Base-by-base conservation (phyloP, 1,140 invertebrate species). In the Leptinotarsa lineolata region DNA sequence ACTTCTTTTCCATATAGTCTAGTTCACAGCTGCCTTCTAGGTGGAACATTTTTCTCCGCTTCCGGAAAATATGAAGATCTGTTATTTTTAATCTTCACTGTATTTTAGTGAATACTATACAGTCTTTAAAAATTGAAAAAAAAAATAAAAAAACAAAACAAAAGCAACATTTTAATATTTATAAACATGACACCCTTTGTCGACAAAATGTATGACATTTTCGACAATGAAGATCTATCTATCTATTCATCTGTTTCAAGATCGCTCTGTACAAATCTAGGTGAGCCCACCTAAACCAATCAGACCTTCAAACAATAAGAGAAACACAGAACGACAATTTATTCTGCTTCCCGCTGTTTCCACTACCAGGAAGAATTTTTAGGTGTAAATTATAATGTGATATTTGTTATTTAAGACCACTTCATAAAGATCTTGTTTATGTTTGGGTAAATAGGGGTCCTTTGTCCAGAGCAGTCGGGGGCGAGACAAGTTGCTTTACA, bases 321-420 rank as follows among this genome's bases (percentile, higher is more conserved):
- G 60, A 63, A 63, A 63, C 60, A 63, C 16, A 63, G 60, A 63
- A 21, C 60, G 60, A 21, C 60, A 22, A 21, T 63, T 63, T n/a
- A 22, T 63, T 63, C 15, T 63, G 60, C 60, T 63, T 18, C 60
- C 60, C 60, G 60, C 60, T 63, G 60, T 20, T 63, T 63, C 2
- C 60, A 22, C 60, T 63, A 63, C 60, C 60, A 63, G 60, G 60
- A 63, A 63, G 60, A 63, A 63, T 63, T 63, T 63, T 63, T 18
- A 63, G 60, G 60, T 63, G 60, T 63, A 63, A 63, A 63, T 63
- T 63, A 63, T 63, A 63, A 63, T 63, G 60, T 63, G 60, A 63
- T 22, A 20, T 63, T 63, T 24, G 60, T 63, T 63, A 63, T 63
- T 63, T 63, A 63, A 21, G 11, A 20, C 20, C 60, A 20, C 60